Conservation (phyloP, 2,113 vertebrate species). For the Tympanuchus pallidicinctus region DNA sequence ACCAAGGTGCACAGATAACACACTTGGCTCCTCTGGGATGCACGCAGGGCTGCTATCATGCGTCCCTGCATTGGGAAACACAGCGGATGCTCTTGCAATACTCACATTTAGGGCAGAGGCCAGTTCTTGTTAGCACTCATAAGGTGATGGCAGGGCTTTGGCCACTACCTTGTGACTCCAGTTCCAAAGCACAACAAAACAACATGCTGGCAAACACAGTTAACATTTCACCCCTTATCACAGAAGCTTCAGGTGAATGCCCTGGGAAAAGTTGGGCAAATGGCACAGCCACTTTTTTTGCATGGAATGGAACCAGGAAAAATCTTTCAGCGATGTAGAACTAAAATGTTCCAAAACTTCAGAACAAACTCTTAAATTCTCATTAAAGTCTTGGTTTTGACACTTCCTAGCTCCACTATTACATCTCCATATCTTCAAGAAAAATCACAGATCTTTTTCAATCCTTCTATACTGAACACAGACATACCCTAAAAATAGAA, state of each 20-base stretch:
- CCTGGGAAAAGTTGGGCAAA: background rate
- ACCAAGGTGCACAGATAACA: background rate
- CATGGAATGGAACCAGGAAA: background rate
- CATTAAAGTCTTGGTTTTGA: background rate
- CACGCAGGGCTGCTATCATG: accelerated
- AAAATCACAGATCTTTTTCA: background rate
- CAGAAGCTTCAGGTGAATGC: background rate
- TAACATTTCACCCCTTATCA: background rate
- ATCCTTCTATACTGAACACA: background rate
- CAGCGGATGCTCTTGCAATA: accelerated
- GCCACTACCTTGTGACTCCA: background rate
- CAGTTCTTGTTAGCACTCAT: background rate
- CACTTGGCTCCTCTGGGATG: background rate
- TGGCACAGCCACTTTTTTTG: background rate
- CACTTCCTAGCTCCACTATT: background rate
- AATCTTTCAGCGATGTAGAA: background rate
- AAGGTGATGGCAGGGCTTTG: slow-evolving; percentile 5
- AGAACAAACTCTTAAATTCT: background rate
- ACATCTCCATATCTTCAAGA: background rate
- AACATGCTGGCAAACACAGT: accelerated
- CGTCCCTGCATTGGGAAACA: accelerated
- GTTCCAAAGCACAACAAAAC: background rate
- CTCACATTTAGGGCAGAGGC: background rate
- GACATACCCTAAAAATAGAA: background rate
- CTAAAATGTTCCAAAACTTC: background rate